A percentile compares a stretch with the other conserved stretches of the same genome.
These are phyloP conservation scores for Melanotus villosus DNA, from an alignment of 2,888 invertebrate species.

Conservation along the genomic window DNA sequence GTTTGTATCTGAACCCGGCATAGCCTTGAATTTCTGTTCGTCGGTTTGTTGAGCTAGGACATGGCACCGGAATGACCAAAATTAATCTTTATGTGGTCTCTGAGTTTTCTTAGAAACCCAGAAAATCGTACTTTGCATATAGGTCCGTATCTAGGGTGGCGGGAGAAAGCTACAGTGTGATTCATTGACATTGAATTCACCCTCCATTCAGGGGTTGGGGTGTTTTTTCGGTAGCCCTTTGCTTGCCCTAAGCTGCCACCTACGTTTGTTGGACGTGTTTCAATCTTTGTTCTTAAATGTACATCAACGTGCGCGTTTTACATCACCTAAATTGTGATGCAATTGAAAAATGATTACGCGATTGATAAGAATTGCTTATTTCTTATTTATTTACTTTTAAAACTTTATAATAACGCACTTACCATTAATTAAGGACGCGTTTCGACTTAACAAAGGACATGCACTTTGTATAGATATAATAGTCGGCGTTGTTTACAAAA, in stretches of 20 bases:
- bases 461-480: no score
- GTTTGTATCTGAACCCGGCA: constrained; percentile 54
- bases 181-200: constrained; percentile 47
- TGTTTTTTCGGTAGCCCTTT: constrained; percentile 31
- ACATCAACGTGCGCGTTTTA: neutral
- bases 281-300: constrained; percentile 21
- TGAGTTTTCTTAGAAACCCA: constrained; percentile 3
- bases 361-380: constrained; percentile 1
- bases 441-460: no score
- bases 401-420: no score
- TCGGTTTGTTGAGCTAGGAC: constrained; percentile 57
- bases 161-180: constrained; percentile 31
- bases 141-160: constrained; percentile 19
- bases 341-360: constrained; percentile 14
- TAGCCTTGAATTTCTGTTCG: constrained; percentile 59
- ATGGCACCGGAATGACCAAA: constrained; percentile 35
- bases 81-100: neutral
- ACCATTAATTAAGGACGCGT: no score
- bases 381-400: no score
- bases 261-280: constrained; percentile 20
- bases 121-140: constrained; percentile 1
- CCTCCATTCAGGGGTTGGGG: constrained; percentile 30
- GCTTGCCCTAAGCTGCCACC: constrained; percentile 24
- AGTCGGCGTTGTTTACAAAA: no score
- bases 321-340: neutral